Conservation (phyloP, 2,797 vertebrate species). For the Ficedula albicollis region DNA sequence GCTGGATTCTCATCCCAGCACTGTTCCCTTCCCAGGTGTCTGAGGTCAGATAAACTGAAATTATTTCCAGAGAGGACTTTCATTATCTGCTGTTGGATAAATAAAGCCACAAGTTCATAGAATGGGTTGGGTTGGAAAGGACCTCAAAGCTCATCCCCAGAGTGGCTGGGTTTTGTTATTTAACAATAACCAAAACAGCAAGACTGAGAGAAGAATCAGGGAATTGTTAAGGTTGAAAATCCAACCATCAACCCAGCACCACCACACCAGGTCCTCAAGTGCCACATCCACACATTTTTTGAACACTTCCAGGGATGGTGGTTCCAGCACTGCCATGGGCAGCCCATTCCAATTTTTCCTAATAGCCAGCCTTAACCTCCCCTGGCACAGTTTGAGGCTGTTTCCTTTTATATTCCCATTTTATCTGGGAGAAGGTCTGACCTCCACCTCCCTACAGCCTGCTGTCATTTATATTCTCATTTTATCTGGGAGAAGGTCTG, state of each 20-base stretch:
- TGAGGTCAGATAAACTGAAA: not conserved
- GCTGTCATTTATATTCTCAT: not conserved
- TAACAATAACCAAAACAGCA: not conserved
- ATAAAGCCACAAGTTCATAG: not conserved
- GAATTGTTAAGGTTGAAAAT: not conserved
- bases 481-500: not conserved
- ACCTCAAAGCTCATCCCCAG: not conserved
- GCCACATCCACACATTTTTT: not conserved
- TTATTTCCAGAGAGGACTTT: not conserved
- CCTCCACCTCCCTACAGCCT: not conserved
- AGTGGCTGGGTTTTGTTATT: not conserved
- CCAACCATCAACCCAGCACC: not conserved
- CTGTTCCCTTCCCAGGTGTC: not conserved
- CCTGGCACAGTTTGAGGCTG: not conserved
- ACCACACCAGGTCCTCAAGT: not conserved
- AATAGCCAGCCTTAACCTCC: not conserved
- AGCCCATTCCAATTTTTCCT: not conserved
- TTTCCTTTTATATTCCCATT: not conserved
- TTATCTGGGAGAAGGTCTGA: not conserved
- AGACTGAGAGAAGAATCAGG: not conserved
- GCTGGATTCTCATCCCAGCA: not conserved
- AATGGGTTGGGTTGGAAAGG: not conserved
- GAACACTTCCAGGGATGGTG: not conserved
- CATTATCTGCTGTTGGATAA: not conserved
- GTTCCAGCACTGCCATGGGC: not conserved